Percentiles rank a stretch among this genome's conserved stretches.
Evolutionary conservation across 2,113 vertebrate genomes (phyloP).

Genomic region (Atlantisia rogersi): DNA sequence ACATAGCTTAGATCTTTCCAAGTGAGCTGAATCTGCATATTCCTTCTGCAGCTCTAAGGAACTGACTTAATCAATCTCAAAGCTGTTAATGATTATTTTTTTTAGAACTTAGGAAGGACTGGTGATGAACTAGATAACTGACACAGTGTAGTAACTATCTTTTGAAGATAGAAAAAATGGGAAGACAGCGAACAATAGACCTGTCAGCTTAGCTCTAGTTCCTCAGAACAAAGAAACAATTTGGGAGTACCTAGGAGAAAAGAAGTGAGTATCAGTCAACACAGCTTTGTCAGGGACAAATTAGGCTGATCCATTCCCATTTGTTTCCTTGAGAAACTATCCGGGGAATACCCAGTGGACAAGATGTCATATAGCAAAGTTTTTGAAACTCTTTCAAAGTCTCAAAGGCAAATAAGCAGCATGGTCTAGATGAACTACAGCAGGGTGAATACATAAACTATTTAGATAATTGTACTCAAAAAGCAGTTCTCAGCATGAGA

Average conservation of each 20-base stretch:
- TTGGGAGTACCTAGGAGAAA: background rate
- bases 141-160: background rate
- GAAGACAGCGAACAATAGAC: background rate
- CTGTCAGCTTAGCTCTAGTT: conserved; percentile 1
- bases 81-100: conserved; percentile 7
- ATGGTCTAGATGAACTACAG: background rate
- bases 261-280: background rate
- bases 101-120: background rate
- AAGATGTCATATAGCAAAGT: background rate
- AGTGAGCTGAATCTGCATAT: background rate
- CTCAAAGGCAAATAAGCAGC: background rate
- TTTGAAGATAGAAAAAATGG: background rate
- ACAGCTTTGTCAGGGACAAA: conserved; percentile 5
- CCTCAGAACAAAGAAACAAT: conserved; percentile 14
- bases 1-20: background rate
- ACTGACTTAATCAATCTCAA: background rate
- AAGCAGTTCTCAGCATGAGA: background rate
- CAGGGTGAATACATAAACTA: background rate
- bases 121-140: background rate
- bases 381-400: background rate
- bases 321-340: background rate
- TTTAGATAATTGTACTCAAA: background rate
- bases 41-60: background rate
- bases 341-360: background rate
- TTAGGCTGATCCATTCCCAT: background rate